Percentiles rank a stretch among this genome's conserved stretches.
These are phyloP conservation scores for Mythimna vitellina DNA, from an alignment of 2,888 invertebrate genomes.

Conservation along the genomic window DNA sequence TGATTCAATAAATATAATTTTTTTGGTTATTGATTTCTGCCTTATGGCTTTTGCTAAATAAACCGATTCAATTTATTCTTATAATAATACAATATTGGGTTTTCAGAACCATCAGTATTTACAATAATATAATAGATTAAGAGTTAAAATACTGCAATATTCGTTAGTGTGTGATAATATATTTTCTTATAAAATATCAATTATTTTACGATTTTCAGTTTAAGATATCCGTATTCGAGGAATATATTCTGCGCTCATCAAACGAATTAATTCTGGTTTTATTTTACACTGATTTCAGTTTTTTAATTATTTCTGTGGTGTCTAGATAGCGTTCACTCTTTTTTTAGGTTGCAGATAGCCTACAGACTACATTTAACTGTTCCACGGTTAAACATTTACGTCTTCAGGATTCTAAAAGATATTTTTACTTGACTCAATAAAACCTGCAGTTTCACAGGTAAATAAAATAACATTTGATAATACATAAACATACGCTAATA, in stretches of 20 bases:
- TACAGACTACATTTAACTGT: neutral
- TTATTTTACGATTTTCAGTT: constrained; percentile 35
- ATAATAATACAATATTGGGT: neutral
- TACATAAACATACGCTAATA: neutral
- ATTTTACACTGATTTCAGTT: neutral
- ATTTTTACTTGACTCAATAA: neutral
- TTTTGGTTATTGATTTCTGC: too few relatives aligned
- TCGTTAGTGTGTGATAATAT: constrained; percentile 26
- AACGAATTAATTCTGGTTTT: constrained; percentile 11
- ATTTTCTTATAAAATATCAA: constrained; percentile 26
- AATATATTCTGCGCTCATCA: constrained; percentile 3
- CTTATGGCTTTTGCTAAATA: neutral
- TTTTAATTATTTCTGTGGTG: neutral
- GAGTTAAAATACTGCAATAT: constrained; percentile 27
- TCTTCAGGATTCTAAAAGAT: neutral
- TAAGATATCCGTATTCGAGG: constrained; percentile 34
- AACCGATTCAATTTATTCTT: constrained; percentile 17
- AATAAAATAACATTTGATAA: neutral
- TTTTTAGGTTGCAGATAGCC: constrained; percentile 1
- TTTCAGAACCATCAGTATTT: constrained; percentile 10
- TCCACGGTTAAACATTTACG: neutral
- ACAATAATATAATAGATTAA: constrained; percentile 16
- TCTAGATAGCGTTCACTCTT: neutral
- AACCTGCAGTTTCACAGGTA: constrained; percentile 6
- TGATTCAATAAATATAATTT: too few relatives aligned